Evolutionary conservation across 2,888 invertebrate species (phyloP).

Genomic region (Portevinia maculata): DNA sequence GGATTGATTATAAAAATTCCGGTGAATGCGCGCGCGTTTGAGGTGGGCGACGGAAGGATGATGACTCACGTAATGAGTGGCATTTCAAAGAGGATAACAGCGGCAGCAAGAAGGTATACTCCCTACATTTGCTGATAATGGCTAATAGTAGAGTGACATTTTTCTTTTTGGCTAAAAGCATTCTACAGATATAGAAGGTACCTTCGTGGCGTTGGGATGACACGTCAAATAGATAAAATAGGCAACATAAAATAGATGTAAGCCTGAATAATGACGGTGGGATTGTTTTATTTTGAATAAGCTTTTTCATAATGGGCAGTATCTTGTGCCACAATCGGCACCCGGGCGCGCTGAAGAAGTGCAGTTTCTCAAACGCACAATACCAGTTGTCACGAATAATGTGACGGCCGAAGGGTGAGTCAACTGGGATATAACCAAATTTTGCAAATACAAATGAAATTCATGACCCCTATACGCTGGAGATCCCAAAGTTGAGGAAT

Average conservation of each 20-base stretch:
- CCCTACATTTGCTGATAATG: slow-evolving; percentile 25
- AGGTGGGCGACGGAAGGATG: slow-evolving; percentile 62
- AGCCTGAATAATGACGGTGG: too few species aligned
- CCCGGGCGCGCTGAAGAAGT: too few species aligned
- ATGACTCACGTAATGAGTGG: slow-evolving; percentile 71
- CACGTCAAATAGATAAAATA: not conserved
- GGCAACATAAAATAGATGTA: not conserved
- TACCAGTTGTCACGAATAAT: too few species aligned
- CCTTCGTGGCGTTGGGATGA: not conserved
- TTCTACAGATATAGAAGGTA: slow-evolving; percentile 50
- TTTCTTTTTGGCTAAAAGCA: slow-evolving; percentile 50
- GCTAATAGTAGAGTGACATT: not conserved
- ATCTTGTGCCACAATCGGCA: too few species aligned
- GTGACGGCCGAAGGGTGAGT: too few species aligned
- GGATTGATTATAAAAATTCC: slow-evolving; percentile 70
- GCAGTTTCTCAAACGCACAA: too few species aligned
- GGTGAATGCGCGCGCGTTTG: slow-evolving; percentile 38
- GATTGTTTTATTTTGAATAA: too few species aligned
- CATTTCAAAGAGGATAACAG: slow-evolving; percentile 41
- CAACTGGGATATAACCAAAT: too few species aligned
- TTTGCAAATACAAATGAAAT: too few species aligned
- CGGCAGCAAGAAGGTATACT: slow-evolving; percentile 21
- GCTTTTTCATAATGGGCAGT: too few species aligned
- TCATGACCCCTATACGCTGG: too few species aligned
- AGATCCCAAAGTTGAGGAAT: too few species aligned